phyloP scores from a whole-genome alignment of 2,888 invertebrate genomes.

The Agrochola macilenta region DNA sequence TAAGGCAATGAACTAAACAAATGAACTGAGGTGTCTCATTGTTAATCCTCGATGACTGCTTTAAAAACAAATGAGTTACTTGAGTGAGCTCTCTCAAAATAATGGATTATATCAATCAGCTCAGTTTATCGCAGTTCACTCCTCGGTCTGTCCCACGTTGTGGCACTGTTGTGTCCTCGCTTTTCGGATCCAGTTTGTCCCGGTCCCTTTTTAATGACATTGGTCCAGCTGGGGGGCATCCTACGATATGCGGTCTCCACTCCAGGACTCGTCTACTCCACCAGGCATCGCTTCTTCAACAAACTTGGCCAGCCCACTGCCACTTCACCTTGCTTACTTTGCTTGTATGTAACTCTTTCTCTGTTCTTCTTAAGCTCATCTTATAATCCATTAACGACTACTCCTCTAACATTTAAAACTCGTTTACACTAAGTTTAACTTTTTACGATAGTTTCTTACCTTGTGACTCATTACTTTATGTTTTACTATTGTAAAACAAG shows the following conservation, averaged over 20 bases:
- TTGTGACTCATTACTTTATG: conserved; percentile 38
- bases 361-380: neutral
- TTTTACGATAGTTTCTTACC: conserved; percentile 34
- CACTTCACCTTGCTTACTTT: neutral
- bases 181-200: no score
- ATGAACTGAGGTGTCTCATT: neutral
- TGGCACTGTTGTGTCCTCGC: neutral
- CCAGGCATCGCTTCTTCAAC: neutral
- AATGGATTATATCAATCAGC: neutral
- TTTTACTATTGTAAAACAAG: conserved; percentile 36
- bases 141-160: no score
- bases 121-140: neutral
- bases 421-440: conserved; percentile 41
- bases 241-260: neutral
- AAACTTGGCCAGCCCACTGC: neutral
- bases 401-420: conserved; percentile 39
- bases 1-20: neutral
- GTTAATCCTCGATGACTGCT: neutral
- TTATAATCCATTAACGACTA: conserved; percentile 15
- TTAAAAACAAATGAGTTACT: neutral
- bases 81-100: neutral
- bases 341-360: neutral
- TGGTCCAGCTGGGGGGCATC: no score
- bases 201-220: no score
- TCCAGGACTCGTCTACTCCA: neutral